A percentile compares a stretch with the other conserved stretches of the same genome.
Evolutionary conservation across 2,113 vertebrate species (phyloP).

Genomic region (Phyllopteryx taeniolatus): DNA sequence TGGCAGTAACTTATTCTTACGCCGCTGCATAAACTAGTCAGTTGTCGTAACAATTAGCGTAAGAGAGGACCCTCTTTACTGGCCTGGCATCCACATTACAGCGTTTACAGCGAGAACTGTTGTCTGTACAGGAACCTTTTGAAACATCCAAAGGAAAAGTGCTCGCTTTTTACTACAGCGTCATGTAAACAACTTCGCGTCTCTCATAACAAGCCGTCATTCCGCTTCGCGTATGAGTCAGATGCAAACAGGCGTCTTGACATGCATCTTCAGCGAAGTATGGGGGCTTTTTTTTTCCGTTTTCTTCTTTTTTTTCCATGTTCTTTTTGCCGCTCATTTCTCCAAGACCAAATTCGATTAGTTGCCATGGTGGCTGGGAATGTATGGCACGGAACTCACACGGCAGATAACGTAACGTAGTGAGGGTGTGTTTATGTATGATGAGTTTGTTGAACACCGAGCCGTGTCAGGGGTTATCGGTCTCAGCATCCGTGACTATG

Average conservation of each 20-base stretch:
- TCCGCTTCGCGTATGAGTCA: conserved; percentile 42
- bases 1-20: neutral
- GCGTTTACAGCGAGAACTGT: neutral
- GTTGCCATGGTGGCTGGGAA: conserved; percentile 49
- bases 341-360: conserved; percentile 50
- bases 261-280: conserved; percentile 41
- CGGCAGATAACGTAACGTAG: conserved; percentile 33
- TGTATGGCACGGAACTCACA: conserved; percentile 46
- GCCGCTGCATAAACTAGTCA: neutral
- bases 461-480: conserved; percentile 41
- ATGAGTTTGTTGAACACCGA: conserved; percentile 43
- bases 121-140: neutral
- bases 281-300: conserved; percentile 22
- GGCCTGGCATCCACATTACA: neutral
- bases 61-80: too few species aligned
- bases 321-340: conserved; percentile 27
- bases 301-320: neutral
- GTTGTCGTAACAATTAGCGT: neutral
- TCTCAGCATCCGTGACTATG: neutral
- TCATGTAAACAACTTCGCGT: neutral
- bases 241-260: conserved; percentile 40
- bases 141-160: neutral
- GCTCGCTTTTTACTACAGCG: neutral
- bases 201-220: conserved; percentile 40
- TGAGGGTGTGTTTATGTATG: conserved; percentile 56